Conservation (phyloP, 2,113 vertebrate genomes). For the Martes martes region DNA sequence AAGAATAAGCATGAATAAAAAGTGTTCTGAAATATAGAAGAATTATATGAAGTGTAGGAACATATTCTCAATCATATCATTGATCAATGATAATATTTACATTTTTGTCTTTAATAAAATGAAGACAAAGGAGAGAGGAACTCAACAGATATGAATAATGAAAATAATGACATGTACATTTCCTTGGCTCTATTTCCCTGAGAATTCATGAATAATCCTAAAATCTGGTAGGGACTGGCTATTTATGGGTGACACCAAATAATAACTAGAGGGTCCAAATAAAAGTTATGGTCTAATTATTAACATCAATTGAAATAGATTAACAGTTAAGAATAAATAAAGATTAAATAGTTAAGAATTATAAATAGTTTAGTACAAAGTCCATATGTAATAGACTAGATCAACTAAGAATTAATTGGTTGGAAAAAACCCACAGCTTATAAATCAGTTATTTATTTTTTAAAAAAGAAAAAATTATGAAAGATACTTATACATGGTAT, state of each 20-base stretch:
- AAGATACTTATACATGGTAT: background rate
- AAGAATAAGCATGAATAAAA: slow-evolving; percentile 38
- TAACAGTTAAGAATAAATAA: background rate
- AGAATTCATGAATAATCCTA: background rate
- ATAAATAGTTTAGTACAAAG: background rate
- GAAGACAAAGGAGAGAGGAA: background rate
- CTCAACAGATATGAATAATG: background rate
- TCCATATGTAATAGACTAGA: background rate
- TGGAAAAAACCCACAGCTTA: background rate
- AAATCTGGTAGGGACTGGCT: background rate
- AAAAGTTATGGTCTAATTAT: background rate
- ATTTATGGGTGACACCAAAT: background rate
- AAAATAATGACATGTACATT: background rate
- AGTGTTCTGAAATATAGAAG: slow-evolving; percentile 1
- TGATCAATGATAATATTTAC: background rate
- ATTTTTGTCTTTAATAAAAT: background rate
- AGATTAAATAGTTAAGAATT: background rate
- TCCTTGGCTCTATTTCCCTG: background rate
- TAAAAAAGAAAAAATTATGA: background rate
- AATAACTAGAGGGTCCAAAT: background rate
- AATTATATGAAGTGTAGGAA: background rate
- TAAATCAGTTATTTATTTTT: background rate
- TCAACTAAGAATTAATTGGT: background rate
- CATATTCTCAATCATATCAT: background rate
- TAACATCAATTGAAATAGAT: background rate